A percentile compares a stretch with the other conserved stretches of the same genome.
Evolutionary conservation across 2,888 invertebrate species (phyloP).

Genomic region (Pycnomerus fuliginosus): DNA sequence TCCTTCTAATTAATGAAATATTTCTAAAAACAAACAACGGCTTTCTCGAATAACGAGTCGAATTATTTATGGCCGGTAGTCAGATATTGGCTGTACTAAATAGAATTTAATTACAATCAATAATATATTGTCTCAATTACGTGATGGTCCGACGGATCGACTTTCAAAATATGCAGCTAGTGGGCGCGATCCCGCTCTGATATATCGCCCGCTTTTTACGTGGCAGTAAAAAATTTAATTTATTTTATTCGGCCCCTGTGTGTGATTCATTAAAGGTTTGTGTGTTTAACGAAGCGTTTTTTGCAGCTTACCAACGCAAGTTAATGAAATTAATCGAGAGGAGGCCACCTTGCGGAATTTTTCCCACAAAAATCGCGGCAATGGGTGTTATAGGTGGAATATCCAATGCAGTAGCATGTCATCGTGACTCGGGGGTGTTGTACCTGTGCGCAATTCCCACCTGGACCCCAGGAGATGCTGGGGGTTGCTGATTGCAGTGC

Average conservation of each 20-base stretch:
- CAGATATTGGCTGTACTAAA: conserved; percentile 39
- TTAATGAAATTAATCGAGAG: conserved; percentile 33
- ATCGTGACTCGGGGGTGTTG: conserved; percentile 34
- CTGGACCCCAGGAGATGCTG: conserved; percentile 32
- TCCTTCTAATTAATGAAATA: conserved; percentile 15
- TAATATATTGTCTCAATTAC: conserved; percentile 49
- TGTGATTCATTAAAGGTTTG: conserved; percentile 35
- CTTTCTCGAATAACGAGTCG: conserved; percentile 31
- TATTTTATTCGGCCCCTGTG: conserved; percentile 37
- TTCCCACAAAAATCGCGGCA: too few relatives aligned
- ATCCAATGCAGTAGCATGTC: too few relatives aligned
- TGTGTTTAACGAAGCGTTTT: conserved; percentile 33
- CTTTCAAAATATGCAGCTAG: conserved; percentile 28
- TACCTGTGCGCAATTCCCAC: conserved; percentile 34
- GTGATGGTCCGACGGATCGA: conserved; percentile 30
- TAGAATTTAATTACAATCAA: conserved; percentile 49
- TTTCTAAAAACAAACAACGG: conserved; percentile 15
- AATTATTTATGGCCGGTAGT: conserved; percentile 39
- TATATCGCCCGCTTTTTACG: conserved; percentile 37
- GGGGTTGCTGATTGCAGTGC: conserved; percentile 47
- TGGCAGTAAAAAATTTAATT: conserved; percentile 33
- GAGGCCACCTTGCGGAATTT: too few relatives aligned
- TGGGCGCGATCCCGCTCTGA: conserved; percentile 43
- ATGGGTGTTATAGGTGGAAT: too few relatives aligned
- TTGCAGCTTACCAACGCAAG: conserved; percentile 29